Evolutionary conservation across 1,140 invertebrate species (phyloP), one percentile per base, ranked within the genome.

Genomic region (Trichoplusia ni): DNA sequence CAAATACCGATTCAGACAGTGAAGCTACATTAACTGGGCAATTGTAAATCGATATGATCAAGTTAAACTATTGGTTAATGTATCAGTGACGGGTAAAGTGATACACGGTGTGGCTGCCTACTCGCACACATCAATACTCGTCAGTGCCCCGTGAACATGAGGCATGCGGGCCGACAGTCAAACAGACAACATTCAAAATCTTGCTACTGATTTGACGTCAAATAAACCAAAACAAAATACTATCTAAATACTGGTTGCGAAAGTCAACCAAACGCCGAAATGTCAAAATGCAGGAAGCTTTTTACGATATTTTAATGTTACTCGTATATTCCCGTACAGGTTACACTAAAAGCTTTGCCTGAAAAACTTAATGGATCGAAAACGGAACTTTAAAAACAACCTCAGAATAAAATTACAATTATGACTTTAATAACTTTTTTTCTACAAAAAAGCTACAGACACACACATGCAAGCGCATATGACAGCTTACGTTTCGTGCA

Each of bases 31-130:
- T 71, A 79, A 69, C 60, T 61, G 73, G 68, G 66, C 79, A 77
- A 76, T 75, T 73, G 82, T 82, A 85, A 87, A 70, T 65, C 63
- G 82, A 87, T 84, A 79, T 75, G 69, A 71, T 79, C 67, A 69
- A 81, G 76, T 83, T 86, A 86, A 88, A 86, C 85, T 88, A 83
- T 88, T 84, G 84, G 84, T 86, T 80, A 88, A 88, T 81, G 77
- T 85, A 82, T 85, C 80, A 71, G 69, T 83, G 74, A 79, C 84
- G 65, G 40, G 80, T 84, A 82, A 85, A 71, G 16, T 61, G 83
- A 85, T 72, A 73, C 73, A 51, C 33, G 53, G 64, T 76, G 73
- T 69, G 73, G 78, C 81, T 79, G 82, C 71, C 65, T 68, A 73
- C 75, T 69, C 77, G 71, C 74, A 71, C 70, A 79, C 70, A 65